These are phyloP conservation scores for Aspidiotus destructor DNA, from an alignment of 2,888 invertebrate genomes.

Conservation along the genomic window DNA sequence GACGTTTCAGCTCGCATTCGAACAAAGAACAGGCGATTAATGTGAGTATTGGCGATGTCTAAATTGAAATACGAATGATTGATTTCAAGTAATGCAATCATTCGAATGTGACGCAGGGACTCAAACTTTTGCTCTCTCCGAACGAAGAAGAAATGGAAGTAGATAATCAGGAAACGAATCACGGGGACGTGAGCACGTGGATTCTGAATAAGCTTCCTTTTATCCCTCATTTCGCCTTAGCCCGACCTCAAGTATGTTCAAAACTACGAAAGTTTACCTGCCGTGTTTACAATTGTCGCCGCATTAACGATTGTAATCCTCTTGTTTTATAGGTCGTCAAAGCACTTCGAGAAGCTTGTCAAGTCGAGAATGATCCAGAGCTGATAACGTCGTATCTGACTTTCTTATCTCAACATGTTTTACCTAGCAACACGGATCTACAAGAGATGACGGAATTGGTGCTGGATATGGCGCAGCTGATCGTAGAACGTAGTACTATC, in stretches of 20 bases:
- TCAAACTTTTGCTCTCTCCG: constrained; percentile 57
- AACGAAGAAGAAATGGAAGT: constrained; percentile 45
- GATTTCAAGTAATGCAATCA: constrained; percentile 34
- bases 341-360: constrained; percentile 74
- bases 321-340: constrained; percentile 42
- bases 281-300: neutral
- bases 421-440: constrained; percentile 44
- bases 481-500: constrained; percentile 82
- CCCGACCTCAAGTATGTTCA: constrained; percentile 54
- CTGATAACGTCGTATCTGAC: constrained; percentile 74
- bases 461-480: constrained; percentile 76
- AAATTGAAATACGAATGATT: neutral
- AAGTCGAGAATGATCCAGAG: constrained; percentile 78
- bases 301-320: neutral
- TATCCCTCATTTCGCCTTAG: constrained; percentile 67
- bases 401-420: constrained; percentile 68
- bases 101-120: constrained; percentile 45
- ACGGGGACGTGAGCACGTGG: constrained; percentile 46
- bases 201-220: constrained; percentile 56
- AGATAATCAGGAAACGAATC: constrained; percentile 39
- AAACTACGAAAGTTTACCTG: neutral
- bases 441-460: constrained; percentile 39
- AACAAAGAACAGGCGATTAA: constrained; percentile 67
- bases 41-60: constrained; percentile 41
- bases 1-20: constrained; percentile 68